Conservation (phyloP, 2,113 vertebrate species). For the Microtus oregoni region DNA sequence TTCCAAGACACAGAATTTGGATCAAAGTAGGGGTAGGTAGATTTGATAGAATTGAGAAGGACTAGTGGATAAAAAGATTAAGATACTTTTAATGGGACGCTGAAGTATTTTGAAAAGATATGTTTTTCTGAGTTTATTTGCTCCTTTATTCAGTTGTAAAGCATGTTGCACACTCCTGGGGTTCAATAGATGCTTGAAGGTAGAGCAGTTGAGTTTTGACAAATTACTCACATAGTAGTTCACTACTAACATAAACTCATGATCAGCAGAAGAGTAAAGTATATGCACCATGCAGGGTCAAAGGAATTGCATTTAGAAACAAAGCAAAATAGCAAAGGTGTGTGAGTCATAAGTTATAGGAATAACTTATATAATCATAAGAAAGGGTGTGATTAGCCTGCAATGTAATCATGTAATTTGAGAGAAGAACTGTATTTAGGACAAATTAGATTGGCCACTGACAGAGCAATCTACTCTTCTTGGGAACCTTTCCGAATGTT, state of each 20-base stretch:
- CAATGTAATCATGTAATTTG: not conserved
- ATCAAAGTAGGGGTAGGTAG: too few species aligned
- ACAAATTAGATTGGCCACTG: fast-evolving
- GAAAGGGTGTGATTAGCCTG: not conserved
- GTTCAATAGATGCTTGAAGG: not conserved
- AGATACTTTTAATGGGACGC: not conserved
- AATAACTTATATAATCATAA: not conserved
- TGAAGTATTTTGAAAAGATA: not conserved
- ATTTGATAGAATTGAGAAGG: not conserved
- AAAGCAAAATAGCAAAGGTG: not conserved
- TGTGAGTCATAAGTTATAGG: fast-evolving
- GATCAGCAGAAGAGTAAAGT: fast-evolving
- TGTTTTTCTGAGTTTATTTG: not conserved
- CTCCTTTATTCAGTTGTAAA: not conserved
- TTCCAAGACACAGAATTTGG: not conserved
- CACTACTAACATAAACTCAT: not conserved
- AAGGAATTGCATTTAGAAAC: not conserved
- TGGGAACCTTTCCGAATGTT: not conserved
- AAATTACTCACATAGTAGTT: not conserved
- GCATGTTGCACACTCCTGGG: too few species aligned
- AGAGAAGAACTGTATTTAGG: not conserved
- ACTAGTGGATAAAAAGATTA: not conserved
- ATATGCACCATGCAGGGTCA: not conserved
- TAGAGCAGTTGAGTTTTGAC: not conserved
- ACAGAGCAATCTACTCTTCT: fast-evolving